Evolutionary conservation across 2,888 invertebrate genomes (phyloP), one percentile per base, ranked within the genome.

Genomic region (Ophioninae sp.): DNA sequence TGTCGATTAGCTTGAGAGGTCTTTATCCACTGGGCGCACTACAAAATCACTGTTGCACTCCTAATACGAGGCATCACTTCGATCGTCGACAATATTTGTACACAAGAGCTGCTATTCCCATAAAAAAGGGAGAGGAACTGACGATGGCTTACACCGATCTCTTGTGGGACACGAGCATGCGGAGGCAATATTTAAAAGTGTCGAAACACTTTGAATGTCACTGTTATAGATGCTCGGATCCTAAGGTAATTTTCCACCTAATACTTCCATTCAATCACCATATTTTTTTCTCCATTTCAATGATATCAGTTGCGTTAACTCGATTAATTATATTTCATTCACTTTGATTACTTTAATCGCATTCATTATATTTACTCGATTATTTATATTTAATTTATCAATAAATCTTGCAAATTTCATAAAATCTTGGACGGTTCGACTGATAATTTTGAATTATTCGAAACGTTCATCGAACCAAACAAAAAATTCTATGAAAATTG

Each of bases 141-240:
- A 95, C 95, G 70, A 94, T 95, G 73, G 94, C 95, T 65, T 96
- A 96, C 88, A 94, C 95, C 0, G 94, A 95, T 80, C 88, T 95
- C 37, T 91, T 96, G 65, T 96, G 96, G 96, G 95, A 95, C 57
- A 96, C 96, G 0, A 93, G 94, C 5, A 94, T 95, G 17, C 93
- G 96, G 77, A 93, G 95, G 17, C 93, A 94, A 56, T 95, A 96
- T 89, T 93, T 96, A 23, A 93, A 92, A 85, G 93, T 93, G 87
- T 96, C 96, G 0, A 96, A 96, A 92, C 95, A 95, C 90, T 96
- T 96, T 89, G 91, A 93, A 69, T 96, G 96, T 89, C 92, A 91
- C 78, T 96, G 96, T 89, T 91, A 93, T 3, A 93, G 96, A 75
- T 96, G 96, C 89, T 91, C 93, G 1, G 96, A 96, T 91, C 95